These are phyloP conservation scores for Aurelia sp. DNA, from an alignment of 30 jellyfish, hydroid and myxozoan species.

Conservation along the genomic window DNA sequence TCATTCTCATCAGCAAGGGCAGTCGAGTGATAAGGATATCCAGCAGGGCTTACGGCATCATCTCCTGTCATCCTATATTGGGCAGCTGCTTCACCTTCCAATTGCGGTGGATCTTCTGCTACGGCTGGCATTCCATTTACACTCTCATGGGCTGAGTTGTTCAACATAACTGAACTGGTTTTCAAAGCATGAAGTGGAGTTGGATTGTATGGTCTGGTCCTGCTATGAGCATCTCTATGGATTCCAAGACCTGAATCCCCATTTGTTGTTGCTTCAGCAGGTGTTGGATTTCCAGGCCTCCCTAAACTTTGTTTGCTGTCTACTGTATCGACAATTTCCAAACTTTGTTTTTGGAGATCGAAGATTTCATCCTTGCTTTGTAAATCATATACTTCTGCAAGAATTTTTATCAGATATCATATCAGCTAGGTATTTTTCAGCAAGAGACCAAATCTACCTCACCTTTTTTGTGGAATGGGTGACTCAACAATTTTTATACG, in stretches of 20 bases:
- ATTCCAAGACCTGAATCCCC: conserved; percentile 39
- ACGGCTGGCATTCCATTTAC: neutral
- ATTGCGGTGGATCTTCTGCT: too few relatives aligned
- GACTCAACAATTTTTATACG: too few relatives aligned
- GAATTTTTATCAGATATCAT: neutral
- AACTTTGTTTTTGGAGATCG: too few relatives aligned
- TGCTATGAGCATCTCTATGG: conserved; percentile 8
- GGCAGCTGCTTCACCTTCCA: neutral
- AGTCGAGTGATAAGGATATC: too few relatives aligned
- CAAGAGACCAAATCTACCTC: too few relatives aligned
- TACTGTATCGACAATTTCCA: neutral
- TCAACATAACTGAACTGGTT: neutral
- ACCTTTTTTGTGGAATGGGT: too few relatives aligned
- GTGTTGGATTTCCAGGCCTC: conserved; percentile 62
- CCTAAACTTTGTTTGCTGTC: neutral
- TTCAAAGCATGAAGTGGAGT: conserved; percentile 48
- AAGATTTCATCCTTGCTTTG: neutral
- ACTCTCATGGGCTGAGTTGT: neutral
- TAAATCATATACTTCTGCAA: conserved; percentile 30
- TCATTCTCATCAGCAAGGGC: too few relatives aligned
- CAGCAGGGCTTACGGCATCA: too few relatives aligned
- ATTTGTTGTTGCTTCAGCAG: conserved; percentile 39
- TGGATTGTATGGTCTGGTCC: conserved; percentile 52
- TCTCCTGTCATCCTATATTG: neutral
- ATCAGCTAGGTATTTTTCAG: neutral